Evolutionary conservation across 2,888 invertebrate genomes (phyloP).

Genomic region (Crocallis elinguaria): DNA sequence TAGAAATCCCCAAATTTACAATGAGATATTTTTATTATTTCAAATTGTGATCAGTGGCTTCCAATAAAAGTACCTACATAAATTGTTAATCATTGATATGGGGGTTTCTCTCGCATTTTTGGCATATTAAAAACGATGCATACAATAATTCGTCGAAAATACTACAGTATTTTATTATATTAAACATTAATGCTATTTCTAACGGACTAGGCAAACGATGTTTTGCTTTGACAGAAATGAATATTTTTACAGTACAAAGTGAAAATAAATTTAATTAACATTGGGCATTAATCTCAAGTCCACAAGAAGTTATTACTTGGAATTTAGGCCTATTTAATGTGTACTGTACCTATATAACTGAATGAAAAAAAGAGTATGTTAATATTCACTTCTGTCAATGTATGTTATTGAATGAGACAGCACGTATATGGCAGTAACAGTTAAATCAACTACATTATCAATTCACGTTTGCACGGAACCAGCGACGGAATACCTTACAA

Average conservation of each 20-base stretch:
- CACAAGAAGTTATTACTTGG: neutral
- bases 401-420: slow-evolving; percentile 56
- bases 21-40: neutral
- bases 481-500: slow-evolving; percentile 65
- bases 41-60: neutral
- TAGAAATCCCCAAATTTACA: slow-evolving; percentile 21
- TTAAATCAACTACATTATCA: slow-evolving; percentile 63
- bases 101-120: slow-evolving; percentile 32
- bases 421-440: slow-evolving; percentile 74
- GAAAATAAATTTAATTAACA: slow-evolving; percentile 14
- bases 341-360: neutral
- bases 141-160: slow-evolving; percentile 47
- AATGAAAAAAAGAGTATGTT: neutral
- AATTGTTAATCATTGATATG: slow-evolving; percentile 19
- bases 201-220: slow-evolving; percentile 55
- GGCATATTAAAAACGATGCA: slow-evolving; percentile 43
- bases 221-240: slow-evolving; percentile 36
- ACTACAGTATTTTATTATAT: slow-evolving; percentile 41
- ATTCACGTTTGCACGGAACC: slow-evolving; percentile 71
- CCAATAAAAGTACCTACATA: slow-evolving; percentile 6
- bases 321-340: neutral
- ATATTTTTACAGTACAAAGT: slow-evolving; percentile 16
- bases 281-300: neutral
- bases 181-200: slow-evolving; percentile 49
- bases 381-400: slow-evolving; percentile 48